Evolutionary conservation across 2,113 vertebrate species (phyloP).

Genomic region (Tenrec ecaudatus): DNA sequence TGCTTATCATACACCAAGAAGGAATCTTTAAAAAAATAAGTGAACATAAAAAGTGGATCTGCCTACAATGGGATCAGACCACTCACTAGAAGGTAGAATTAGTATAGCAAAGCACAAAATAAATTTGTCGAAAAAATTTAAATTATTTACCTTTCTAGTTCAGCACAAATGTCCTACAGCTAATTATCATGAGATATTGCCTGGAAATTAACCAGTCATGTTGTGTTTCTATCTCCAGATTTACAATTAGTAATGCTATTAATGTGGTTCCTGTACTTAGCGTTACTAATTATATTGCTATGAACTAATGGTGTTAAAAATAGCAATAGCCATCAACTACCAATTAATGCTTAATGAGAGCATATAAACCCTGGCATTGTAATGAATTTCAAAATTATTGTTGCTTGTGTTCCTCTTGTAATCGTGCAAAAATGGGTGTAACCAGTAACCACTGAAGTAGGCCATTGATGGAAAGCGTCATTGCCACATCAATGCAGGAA

Average conservation of each 20-base stretch:
- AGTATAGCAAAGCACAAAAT: constrained; percentile 54
- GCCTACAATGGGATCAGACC: constrained; percentile 51
- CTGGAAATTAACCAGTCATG: constrained; percentile 90
- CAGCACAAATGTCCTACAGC: constrained; percentile 88
- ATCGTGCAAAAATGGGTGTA: constrained; percentile 82
- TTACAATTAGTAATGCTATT: constrained; percentile 93
- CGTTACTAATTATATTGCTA: constrained; percentile 93
- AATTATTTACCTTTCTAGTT: constrained; percentile 92
- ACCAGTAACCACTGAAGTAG: constrained; percentile 75
- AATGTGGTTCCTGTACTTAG: constrained; percentile 93
- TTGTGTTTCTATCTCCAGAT: constrained; percentile 90
- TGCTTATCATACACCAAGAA: constrained; percentile 52
- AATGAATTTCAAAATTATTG: constrained; percentile 91
- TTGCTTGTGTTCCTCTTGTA: constrained; percentile 85
- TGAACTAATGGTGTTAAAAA: constrained; percentile 93
- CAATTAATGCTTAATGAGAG: constrained; percentile 93
- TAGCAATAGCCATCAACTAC: constrained; percentile 92
- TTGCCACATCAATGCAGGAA: constrained; percentile 64
- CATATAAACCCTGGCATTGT: constrained; percentile 91
- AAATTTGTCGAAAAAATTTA: constrained; percentile 83
- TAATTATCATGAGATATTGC: constrained; percentile 91
- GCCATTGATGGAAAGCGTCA: constrained; percentile 75
- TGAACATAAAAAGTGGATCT: constrained; percentile 62
- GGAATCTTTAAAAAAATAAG: constrained; percentile 64
- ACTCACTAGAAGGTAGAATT: constrained; percentile 66